Base-by-base conservation (phyloP, 2,797 vertebrate genomes). In the Galago senegalensis region DNA sequence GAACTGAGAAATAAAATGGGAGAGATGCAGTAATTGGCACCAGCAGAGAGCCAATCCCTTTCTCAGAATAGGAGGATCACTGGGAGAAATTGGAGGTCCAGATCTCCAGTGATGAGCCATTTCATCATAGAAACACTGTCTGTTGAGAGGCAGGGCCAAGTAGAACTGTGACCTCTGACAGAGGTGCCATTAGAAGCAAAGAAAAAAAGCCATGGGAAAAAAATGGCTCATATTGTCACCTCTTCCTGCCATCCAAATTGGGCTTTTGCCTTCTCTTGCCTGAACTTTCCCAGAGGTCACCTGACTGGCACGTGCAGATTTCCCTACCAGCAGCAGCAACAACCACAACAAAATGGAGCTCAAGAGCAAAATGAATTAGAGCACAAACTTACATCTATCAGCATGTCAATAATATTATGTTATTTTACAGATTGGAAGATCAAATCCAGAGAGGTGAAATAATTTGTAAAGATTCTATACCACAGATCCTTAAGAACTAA, bases 61-160 rank as follows among this genome's bases (percentile, higher is more conserved):
- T 27, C 16, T 25, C 25, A 20, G 21, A 1, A 16, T 2, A 23
- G 16, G 2, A 40, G 17, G 25, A 7, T 69, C 40, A 46, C 5
- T 37, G 40, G 29, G 11, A 61, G 9, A 70, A 67, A 16, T 7
- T 23, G 5, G 49, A 85, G 20, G 20, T 43, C 13, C 8, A 14
- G 7, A 70, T 23, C 1, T 37, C 40, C n/a, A 10, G 21, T 0
- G 34, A 27, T 0, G 9, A 87, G 21, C 2, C 6, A 6, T 17
- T 92, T 93, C 29, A 46, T 16, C 11, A 37, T 23, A 46, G 43
- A 69, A 94, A 67, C 10, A 2, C 25, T 73, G 14, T 29, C 37
- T 10, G 37, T 16, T 3, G 1, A 37, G 17, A 79, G 11, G 16
- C 14, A 0, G 37, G 4, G 1, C 4, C 3, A 7, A 17, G 27